A percentile compares a stretch with the other conserved stretches of the same genome.
Evolutionary conservation across 2,888 invertebrate genomes (phyloP).

Genomic region (Microctonus aethiopoides): DNA sequence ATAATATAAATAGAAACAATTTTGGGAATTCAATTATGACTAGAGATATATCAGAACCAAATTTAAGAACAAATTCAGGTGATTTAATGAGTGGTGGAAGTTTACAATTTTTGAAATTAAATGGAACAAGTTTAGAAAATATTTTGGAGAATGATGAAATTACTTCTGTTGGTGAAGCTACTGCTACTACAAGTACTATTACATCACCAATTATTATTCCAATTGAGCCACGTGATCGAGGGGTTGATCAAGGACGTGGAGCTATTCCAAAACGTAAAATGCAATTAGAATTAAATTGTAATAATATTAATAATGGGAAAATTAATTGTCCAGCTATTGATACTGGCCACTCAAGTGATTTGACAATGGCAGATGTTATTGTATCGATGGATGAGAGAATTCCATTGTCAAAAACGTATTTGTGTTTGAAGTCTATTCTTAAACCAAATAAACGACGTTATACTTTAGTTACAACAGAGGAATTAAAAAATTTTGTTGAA

Average conservation of each 20-base stretch:
- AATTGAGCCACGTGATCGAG: background rate
- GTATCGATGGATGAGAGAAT: constrained; percentile 41
- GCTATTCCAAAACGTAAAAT: constrained; percentile 54
- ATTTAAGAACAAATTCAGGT: constrained; percentile 50
- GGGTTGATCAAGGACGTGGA: constrained; percentile 36
- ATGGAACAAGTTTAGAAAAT: constrained; percentile 59
- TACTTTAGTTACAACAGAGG: constrained; percentile 57
- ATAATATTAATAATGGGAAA: background rate
- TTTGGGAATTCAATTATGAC: constrained; percentile 12
- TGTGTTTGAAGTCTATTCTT: constrained; percentile 62
- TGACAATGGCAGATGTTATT: constrained; percentile 1
- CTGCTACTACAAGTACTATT: background rate
- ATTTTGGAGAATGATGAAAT: constrained; percentile 59
- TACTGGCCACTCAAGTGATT: background rate
- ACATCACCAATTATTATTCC: constrained; percentile 15
- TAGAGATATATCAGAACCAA: constrained; percentile 61
- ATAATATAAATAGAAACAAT: background rate
- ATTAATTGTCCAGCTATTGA: background rate
- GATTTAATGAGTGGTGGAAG: constrained; percentile 36
- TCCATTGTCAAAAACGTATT: constrained; percentile 58
- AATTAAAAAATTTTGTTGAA: constrained; percentile 43
- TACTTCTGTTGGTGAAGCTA: background rate
- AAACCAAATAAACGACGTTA: constrained; percentile 60
- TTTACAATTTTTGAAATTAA: constrained; percentile 45
- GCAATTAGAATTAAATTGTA: background rate